A percentile compares a stretch with the other conserved stretches of the same genome.
phyloP scores from a whole-genome alignment of 2,113 vertebrate genomes.

The Cyanistes caeruleus region DNA sequence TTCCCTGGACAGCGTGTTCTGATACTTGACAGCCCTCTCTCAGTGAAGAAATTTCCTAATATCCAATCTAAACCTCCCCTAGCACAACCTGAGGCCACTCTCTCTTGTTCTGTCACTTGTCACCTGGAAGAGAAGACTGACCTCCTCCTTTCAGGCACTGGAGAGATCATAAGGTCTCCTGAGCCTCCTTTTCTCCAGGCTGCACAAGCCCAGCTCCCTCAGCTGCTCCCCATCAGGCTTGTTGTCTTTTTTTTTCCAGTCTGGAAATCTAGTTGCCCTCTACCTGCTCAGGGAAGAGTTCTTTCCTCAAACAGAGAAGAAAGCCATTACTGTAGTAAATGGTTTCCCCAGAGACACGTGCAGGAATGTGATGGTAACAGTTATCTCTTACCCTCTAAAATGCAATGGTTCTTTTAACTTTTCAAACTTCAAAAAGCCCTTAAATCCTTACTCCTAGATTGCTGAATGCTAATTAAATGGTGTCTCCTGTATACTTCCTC shows the following conservation, averaged over 20 bases:
- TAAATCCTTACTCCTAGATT: background rate
- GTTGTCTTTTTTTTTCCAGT: background rate
- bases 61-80: background rate
- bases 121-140: background rate
- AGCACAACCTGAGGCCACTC: background rate
- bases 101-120: background rate
- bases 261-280: background rate
- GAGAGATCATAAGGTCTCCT: background rate
- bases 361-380: background rate
- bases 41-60: background rate
- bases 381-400: background rate
- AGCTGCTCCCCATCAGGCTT: background rate
- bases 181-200: background rate
- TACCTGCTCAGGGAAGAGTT: background rate
- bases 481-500: background rate
- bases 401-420: background rate
- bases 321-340: background rate
- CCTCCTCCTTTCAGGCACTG: background rate
- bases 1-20: background rate
- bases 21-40: background rate
- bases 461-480: background rate
- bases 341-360: background rate
- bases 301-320: background rate
- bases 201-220: background rate
- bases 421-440: background rate